Evolutionary conservation across 1,140 invertebrate species (phyloP).

Genomic region (Pachypsylla venusta): DNA sequence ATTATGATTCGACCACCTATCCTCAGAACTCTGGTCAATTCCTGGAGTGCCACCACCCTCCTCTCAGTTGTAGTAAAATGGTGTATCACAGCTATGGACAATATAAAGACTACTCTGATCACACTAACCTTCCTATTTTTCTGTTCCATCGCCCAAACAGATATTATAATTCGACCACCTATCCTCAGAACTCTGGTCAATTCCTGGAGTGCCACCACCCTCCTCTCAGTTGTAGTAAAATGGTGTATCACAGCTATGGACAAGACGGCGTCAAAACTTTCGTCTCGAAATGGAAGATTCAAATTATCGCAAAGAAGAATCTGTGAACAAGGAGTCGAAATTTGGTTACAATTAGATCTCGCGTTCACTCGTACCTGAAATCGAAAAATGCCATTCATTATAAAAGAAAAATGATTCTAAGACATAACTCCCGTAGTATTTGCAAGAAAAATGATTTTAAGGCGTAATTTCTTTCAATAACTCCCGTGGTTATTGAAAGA

Average conservation of each 20-base stretch:
- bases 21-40: slow-evolving; percentile 70
- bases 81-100: slow-evolving; percentile 89
- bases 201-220: slow-evolving; percentile 73
- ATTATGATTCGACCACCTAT: slow-evolving; percentile 86
- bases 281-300: slow-evolving; percentile 75
- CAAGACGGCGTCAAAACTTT: slow-evolving; percentile 83
- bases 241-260: slow-evolving; percentile 91
- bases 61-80: slow-evolving; percentile 85
- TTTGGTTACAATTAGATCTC: too few relatives aligned
- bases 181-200: slow-evolving; percentile 73
- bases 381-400: too few relatives aligned
- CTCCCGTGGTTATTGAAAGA: too few relatives aligned
- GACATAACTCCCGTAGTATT: too few relatives aligned
- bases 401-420: too few relatives aligned
- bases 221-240: slow-evolving; percentile 78
- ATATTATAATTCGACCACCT: slow-evolving; percentile 81
- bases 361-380: too few relatives aligned
- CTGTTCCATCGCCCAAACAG: slow-evolving; percentile 95
- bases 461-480: too few relatives aligned
- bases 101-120: too few relatives aligned
- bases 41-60: slow-evolving; percentile 67
- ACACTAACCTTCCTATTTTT: slow-evolving; percentile 60
- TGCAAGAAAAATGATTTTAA: too few relatives aligned
- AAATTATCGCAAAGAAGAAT: slow-evolving; percentile 80
- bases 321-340: slow-evolving; percentile 32